Evolutionary conservation across 2,888 invertebrate genomes (phyloP), one percentile per base, ranked within the genome.

Genomic region (Drosophila nr. perissopoda): DNA sequence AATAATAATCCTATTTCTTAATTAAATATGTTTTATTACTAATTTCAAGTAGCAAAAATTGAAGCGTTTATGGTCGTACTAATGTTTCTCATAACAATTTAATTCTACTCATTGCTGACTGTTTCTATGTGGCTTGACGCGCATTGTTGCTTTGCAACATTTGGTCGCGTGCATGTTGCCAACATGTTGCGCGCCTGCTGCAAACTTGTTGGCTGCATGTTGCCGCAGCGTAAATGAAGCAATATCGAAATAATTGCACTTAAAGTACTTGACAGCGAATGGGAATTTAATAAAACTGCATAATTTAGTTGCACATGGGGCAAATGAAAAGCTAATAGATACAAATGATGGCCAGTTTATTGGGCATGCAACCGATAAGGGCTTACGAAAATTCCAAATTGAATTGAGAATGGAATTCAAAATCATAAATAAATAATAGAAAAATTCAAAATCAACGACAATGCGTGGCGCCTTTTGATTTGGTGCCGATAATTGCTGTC

Each of bases 401-500:
- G 16, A 74, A 58, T 70, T 79, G 53, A 40, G 57, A 56, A 34
- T 62, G 11, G 29, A 52, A 67, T 57, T 67, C 29, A 58, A 68
- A 70, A 62, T 64, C 42, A 49, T 64, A 62, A 58, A 67, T 64
- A 72, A 70, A 69, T 75, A 73, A 69, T 59, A 65, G 69, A 67
- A 66, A 74, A 67, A 71, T 69, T 61, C 29, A 61, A 54, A 73
- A 57, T 62, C 53, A 56, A n/a, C 49, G 21, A 49, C 45, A 34
- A 63, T 38, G 60, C 33, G 51, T 76, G 72, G 72, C 72, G 76
- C 74, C 67, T 70, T 79, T 85, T 89, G 85, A 85, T 85, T 79
- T 80, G 78, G 42, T 69, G 76, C 88, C 87, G 87, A 84, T 90
- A 89, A 89, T 87, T 86, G 90, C 78, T 77, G 89, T 78, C 90